Conservation (phyloP, 2,888 invertebrate species). For the Eupeodes luniger region DNA sequence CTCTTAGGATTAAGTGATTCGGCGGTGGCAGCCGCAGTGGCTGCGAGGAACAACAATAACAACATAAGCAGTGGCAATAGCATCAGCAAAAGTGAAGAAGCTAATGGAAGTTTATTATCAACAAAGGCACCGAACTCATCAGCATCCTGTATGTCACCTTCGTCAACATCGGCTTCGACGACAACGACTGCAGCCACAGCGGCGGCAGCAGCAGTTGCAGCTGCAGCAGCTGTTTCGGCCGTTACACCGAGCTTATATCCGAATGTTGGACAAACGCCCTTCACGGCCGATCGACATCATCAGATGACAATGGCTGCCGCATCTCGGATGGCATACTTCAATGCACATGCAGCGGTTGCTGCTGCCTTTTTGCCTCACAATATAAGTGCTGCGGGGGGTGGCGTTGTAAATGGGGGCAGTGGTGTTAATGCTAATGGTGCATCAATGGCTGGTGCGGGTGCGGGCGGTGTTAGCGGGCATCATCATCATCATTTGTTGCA, state of each 20-base stretch:
- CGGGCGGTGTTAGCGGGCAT: slow-evolving; percentile 62
- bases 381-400: slow-evolving; percentile 84
- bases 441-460: slow-evolving; percentile 44
- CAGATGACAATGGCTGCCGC: slow-evolving; percentile 85
- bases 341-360: slow-evolving; percentile 95
- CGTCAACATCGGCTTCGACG: slow-evolving; percentile 63
- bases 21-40: slow-evolving; percentile 78
- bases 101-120: slow-evolving; percentile 57
- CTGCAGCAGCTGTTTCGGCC: slow-evolving; percentile 72
- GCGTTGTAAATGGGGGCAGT: slow-evolving; percentile 78
- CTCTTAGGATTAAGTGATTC: slow-evolving; percentile 82
- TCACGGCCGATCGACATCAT: slow-evolving; percentile 81
- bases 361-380: slow-evolving; percentile 93
- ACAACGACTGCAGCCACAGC: slow-evolving; percentile 70
- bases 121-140: slow-evolving; percentile 55
- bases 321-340: slow-evolving; percentile 94
- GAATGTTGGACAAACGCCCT: slow-evolving; percentile 77
- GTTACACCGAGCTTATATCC: slow-evolving; percentile 78
- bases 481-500: slow-evolving; percentile 83
- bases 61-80: slow-evolving; percentile 41
- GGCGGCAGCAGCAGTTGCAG: slow-evolving; percentile 76
- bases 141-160: slow-evolving; percentile 61
- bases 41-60: slow-evolving; percentile 72
- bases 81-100: slow-evolving; percentile 41
- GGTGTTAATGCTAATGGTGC: slow-evolving; percentile 58